phyloP scores from a whole-genome alignment of 1,140 invertebrate genomes.

The Lasaia peninsularis region DNA sequence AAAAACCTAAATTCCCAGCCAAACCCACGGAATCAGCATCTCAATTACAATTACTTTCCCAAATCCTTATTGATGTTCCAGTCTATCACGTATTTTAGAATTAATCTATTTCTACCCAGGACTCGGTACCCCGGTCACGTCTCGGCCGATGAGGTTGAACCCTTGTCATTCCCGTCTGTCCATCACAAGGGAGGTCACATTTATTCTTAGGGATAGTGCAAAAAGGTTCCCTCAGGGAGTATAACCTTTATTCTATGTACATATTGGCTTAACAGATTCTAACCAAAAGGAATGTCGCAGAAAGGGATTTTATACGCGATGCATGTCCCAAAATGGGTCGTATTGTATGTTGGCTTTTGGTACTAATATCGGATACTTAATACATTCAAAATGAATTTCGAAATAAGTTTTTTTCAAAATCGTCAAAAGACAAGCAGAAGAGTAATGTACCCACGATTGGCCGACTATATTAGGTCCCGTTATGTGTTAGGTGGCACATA shows the following conservation, averaged over 20 bases:
- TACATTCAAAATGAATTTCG: too few relatives aligned
- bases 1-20: background rate
- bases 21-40: background rate
- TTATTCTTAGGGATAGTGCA: conserved; percentile 18
- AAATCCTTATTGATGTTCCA: conserved; percentile 7
- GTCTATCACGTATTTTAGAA: conserved; percentile 20
- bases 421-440: too few relatives aligned
- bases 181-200: conserved; percentile 20
- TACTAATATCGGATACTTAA: too few relatives aligned
- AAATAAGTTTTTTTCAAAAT: too few relatives aligned
- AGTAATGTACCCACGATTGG: too few relatives aligned
- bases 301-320: conserved; percentile 1
- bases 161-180: conserved; percentile 23
- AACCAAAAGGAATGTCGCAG: conserved; percentile 6
- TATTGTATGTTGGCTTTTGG: background rate
- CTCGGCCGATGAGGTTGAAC: conserved; percentile 17
- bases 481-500: too few relatives aligned
- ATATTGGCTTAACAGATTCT: conserved; percentile 11
- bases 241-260: conserved; percentile 13
- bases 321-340: background rate
- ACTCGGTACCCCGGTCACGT: conserved; percentile 22
- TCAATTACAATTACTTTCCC: conserved; percentile 1
- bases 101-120: conserved; percentile 18
- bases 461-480: too few relatives aligned
- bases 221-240: conserved; percentile 15